These are phyloP conservation scores for Eupithecia tripunctaria DNA, from an alignment of 2,888 invertebrate genomes.

Conservation along the genomic window DNA sequence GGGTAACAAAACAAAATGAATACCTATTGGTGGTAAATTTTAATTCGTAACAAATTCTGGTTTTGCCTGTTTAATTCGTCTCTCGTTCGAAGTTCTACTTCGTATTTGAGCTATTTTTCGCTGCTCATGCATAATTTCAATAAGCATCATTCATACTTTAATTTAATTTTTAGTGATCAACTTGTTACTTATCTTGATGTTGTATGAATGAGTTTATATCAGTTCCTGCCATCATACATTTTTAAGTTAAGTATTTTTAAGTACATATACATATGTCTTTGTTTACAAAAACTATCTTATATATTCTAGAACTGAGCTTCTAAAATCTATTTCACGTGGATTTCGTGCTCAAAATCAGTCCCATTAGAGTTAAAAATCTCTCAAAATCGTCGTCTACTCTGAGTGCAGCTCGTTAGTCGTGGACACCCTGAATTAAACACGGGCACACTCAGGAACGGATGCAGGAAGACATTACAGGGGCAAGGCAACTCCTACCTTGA, in stretches of 20 bases:
- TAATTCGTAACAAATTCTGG: background rate
- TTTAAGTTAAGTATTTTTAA: background rate
- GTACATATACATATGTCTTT: background rate
- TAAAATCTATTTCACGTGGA: conserved; percentile 21
- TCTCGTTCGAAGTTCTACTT: background rate
- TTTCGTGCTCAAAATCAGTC: conserved; percentile 43
- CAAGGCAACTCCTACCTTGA: background rate
- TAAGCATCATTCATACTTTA: background rate
- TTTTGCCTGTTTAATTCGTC: background rate
- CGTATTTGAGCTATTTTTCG: background rate
- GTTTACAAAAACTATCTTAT: background rate
- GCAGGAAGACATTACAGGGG: conserved; percentile 14
- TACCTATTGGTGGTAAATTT: background rate
- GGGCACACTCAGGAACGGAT: conserved; percentile 46
- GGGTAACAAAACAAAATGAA: background rate
- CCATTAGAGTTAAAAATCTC: conserved; percentile 42
- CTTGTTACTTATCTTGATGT: background rate
- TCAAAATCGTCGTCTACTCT: conserved; percentile 37
- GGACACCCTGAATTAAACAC: conserved; percentile 59
- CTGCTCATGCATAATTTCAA: too few relatives aligned
- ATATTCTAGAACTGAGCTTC: background rate
- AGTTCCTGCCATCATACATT: too few relatives aligned
- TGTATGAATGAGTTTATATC: too few relatives aligned
- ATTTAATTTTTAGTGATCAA: background rate
- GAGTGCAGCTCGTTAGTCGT: conserved; percentile 52